Conservation (phyloP, 1,140 invertebrate genomes). For the Triops cancriformis region DNA sequence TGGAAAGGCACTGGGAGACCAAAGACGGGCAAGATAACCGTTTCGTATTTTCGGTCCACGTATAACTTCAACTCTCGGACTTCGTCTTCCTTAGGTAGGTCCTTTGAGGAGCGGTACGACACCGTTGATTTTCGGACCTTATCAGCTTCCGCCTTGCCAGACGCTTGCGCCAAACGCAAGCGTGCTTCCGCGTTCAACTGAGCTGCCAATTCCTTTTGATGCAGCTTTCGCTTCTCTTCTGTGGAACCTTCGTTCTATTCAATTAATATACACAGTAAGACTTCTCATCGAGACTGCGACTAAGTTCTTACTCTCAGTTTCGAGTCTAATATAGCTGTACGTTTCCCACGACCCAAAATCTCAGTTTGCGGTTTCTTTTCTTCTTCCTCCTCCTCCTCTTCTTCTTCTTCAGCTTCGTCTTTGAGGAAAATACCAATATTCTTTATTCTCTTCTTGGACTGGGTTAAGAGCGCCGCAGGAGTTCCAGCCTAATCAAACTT, state of each 20-base stretch:
- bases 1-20: slow-evolving; percentile 95
- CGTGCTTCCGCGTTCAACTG: slow-evolving; percentile 86
- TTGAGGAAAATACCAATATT: slow-evolving; percentile 95
- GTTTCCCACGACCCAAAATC: slow-evolving; percentile 68
- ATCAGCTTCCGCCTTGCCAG: slow-evolving; percentile 73
- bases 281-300: not conserved
- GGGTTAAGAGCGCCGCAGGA: slow-evolving; percentile 78
- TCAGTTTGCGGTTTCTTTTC: slow-evolving; percentile 47
- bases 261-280: slow-evolving; percentile 3
- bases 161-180: slow-evolving; percentile 76
- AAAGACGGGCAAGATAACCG: slow-evolving; percentile 92
- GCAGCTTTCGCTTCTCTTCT: slow-evolving; percentile 93
- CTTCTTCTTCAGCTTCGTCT: slow-evolving; percentile 62
- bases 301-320: slow-evolving; percentile 65
- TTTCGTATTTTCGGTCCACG: slow-evolving; percentile 98
- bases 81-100: slow-evolving; percentile 89
- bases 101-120: slow-evolving; percentile 85
- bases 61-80: slow-evolving; percentile 89
- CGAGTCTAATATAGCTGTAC: slow-evolving; percentile 88
- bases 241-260: slow-evolving; percentile 75
- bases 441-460: slow-evolving; percentile 91
- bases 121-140: slow-evolving; percentile 88
- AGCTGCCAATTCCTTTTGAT: slow-evolving; percentile 89
- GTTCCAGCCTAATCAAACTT: slow-evolving; percentile 45
- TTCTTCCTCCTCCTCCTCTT: slow-evolving; percentile 70